These are phyloP conservation scores for Triplophysa siluroides DNA, from an alignment of 2,113 vertebrate species.

Conservation along the genomic window DNA sequence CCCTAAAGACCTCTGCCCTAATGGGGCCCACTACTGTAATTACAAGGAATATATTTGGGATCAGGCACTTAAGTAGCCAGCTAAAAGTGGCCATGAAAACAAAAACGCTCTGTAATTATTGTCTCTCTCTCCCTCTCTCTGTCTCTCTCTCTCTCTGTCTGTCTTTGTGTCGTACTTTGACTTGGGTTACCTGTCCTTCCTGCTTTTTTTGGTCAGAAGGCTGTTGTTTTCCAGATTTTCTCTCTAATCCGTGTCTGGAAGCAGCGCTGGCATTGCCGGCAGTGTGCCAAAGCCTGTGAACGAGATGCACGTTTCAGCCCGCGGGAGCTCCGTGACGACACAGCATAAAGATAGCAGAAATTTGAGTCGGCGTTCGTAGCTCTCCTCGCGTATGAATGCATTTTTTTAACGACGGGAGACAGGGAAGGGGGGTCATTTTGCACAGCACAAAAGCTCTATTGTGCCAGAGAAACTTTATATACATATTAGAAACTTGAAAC, in stretches of 20 bases:
- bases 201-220: slow-evolving; percentile 71
- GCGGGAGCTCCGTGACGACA: slow-evolving; percentile 76
- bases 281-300: slow-evolving; percentile 71
- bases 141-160: background rate
- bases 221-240: slow-evolving; percentile 75
- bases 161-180: slow-evolving; percentile 53
- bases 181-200: slow-evolving; percentile 80
- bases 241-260: slow-evolving; percentile 76
- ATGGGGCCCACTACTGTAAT: slow-evolving; percentile 83
- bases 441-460: slow-evolving; percentile 79
- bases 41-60: slow-evolving; percentile 83
- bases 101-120: slow-evolving; percentile 83
- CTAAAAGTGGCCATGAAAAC: slow-evolving; percentile 80
- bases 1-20: slow-evolving; percentile 78
- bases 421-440: slow-evolving; percentile 75
- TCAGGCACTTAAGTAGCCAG: slow-evolving; percentile 82
- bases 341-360: slow-evolving; percentile 82
- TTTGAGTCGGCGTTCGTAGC: slow-evolving; percentile 71
- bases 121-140: slow-evolving; percentile 60
- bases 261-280: slow-evolving; percentile 66
- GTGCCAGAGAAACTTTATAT: slow-evolving; percentile 83
- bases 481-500: slow-evolving; percentile 85
- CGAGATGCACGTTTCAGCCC: slow-evolving; percentile 77
- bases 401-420: slow-evolving; percentile 75
- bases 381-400: slow-evolving; percentile 79